Evolutionary conservation across 2,113 vertebrate species (phyloP), one percentile per base, ranked within the genome.

Genomic region (Sula dactylatra): DNA sequence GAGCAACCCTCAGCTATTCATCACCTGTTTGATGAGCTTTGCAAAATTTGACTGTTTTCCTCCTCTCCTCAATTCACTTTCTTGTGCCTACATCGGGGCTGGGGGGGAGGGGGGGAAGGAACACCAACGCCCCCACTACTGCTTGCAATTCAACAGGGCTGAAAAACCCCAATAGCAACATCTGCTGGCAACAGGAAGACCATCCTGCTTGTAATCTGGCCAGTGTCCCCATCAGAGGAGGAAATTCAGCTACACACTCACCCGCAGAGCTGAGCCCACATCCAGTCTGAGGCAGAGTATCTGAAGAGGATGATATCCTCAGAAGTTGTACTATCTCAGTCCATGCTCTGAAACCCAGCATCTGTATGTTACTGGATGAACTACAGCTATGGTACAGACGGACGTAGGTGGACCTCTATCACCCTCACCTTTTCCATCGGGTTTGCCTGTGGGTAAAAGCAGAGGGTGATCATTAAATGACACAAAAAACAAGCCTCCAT

Each of bases 181-280:
- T 1, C 10, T 6, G 10, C 17, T 14, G 32, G 45, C 2, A 0
- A 0, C 2, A 2, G 32, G 32, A 59, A 26, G 31, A 13, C 2
- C 34, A 18, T 22, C 45, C 64, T 38, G 54, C 50, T 54, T 22
- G 26, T 22, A 3, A 14, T 24, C 15, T 13, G 34, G 16, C 4
- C 3, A 0, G 24, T 16, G 27, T 42, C 67, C 45, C 7, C 45
- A 20, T 3, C 0, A 0, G 27, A 42, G 49, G 11, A 50, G 24
- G 40, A 45, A 73, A 54, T 27, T 17, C 27, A 45, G 34, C 1
- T 32, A 8, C 18, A 19, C 59, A 4, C 38, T 10, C 5, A 47
- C 21, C 16, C 1, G 7, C 79, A 79, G 24, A 59, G 54, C 44
- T 1, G 2, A 67, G 56, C 42, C 36, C 73, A 31, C 12, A 42